A percentile compares a stretch with the other conserved stretches of the same genome.
These are phyloP conservation scores for Spheniscus mendiculus DNA, from an alignment of 2,113 vertebrate genomes.

Conservation along the genomic window DNA sequence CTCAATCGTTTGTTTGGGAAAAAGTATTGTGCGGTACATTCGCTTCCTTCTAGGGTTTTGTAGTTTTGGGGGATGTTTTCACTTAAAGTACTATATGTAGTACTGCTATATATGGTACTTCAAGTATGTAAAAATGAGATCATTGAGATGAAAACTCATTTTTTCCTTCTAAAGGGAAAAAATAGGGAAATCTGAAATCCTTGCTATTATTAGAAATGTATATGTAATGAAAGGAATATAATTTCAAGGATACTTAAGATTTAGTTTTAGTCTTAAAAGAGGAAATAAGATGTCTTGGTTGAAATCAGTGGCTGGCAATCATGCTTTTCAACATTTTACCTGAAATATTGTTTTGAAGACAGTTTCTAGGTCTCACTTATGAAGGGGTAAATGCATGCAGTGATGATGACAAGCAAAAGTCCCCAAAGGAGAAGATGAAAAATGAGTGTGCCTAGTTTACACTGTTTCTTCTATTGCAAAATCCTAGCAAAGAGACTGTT, in stretches of 20 bases:
- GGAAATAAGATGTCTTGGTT: slow-evolving; percentile 42
- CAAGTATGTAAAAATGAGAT: background rate
- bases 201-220: background rate
- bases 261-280: slow-evolving; percentile 56
- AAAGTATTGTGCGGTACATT: background rate
- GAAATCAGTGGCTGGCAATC: slow-evolving; percentile 20
- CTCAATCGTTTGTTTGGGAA: background rate
- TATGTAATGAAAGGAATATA: background rate
- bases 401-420: slow-evolving; percentile 56
- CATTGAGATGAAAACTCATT: background rate
- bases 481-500: slow-evolving; percentile 47
- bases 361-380: slow-evolving; percentile 42
- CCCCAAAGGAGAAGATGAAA: slow-evolving; percentile 51
- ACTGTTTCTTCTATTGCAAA: slow-evolving; percentile 68
- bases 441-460: slow-evolving; percentile 52
- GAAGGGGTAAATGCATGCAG: slow-evolving; percentile 41
- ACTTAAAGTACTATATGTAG: background rate
- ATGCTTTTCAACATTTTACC: background rate
- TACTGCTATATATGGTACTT: background rate
- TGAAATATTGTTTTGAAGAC: slow-evolving; percentile 14
- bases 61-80: background rate
- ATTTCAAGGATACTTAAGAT: slow-evolving; percentile 57
- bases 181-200: background rate
- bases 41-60: background rate
- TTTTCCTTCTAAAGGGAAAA: background rate